phyloP scores from a whole-genome alignment of 2,888 invertebrate species.

The Himalopsyche kuldschensis region DNA sequence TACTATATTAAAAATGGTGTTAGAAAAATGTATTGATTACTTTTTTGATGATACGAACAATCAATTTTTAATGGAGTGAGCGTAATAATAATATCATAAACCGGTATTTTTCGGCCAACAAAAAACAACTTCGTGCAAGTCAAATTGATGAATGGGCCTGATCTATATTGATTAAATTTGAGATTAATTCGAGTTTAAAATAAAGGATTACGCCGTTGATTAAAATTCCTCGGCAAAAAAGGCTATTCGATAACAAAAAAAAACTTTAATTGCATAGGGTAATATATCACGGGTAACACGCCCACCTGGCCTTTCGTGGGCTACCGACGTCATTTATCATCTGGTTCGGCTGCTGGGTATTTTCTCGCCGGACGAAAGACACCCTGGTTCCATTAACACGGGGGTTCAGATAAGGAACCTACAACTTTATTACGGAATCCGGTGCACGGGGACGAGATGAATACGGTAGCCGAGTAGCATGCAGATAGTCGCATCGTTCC shows the following conservation, averaged over 20 bases:
- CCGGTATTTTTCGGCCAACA: slow-evolving; percentile 5
- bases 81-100: neutral
- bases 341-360: slow-evolving; percentile 2
- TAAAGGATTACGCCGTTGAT: slow-evolving; percentile 35
- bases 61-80: neutral
- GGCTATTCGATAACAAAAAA: slow-evolving; percentile 21
- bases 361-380: neutral
- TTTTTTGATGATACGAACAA: neutral
- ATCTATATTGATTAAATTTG: slow-evolving; percentile 19
- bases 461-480: slow-evolving; percentile 5
- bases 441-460: slow-evolving; percentile 7
- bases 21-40: neutral
- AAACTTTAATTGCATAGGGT: slow-evolving; percentile 38
- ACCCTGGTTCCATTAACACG: slow-evolving; percentile 33
- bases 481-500: neutral
- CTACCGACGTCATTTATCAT: slow-evolving; percentile 37
- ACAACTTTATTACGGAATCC: slow-evolving; percentile 39
- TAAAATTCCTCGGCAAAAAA: slow-evolving; percentile 36
- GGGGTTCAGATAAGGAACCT: slow-evolving; percentile 20
- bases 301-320: slow-evolving; percentile 20
- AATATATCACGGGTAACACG: slow-evolving; percentile 37
- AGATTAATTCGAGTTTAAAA: neutral
- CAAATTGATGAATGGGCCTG: slow-evolving; percentile 33
- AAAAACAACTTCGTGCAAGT: slow-evolving; percentile 7
- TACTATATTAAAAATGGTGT: neutral